A percentile compares a stretch with the other conserved stretches of the same genome.
Conservation (phyloP, 2,888 invertebrate genomes). For the Eulithis prunata region DNA sequence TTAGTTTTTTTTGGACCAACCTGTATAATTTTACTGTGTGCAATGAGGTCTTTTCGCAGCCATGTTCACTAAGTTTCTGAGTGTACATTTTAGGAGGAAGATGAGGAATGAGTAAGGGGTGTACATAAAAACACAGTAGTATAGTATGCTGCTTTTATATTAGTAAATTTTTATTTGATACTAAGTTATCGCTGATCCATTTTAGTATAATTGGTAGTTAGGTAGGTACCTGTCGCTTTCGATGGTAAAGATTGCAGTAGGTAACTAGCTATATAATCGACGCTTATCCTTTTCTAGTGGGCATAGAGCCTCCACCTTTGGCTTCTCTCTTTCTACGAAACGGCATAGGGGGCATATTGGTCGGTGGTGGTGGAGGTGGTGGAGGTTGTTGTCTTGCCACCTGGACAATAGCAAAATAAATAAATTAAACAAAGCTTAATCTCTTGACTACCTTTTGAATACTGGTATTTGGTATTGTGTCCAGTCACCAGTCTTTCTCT, state of each 20-base stretch:
- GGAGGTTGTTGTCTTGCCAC: slow-evolving; percentile 57
- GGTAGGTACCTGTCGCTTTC: background rate
- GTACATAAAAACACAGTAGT: too few relatives aligned
- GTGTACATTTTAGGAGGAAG: too few relatives aligned
- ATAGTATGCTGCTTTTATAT: too few relatives aligned
- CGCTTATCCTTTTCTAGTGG: slow-evolving; percentile 69
- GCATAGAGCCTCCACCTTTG: slow-evolving; percentile 75
- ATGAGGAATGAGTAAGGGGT: too few relatives aligned
- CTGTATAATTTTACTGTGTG: too few relatives aligned
- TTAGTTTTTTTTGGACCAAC: too few relatives aligned
- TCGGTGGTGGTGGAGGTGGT: slow-evolving; percentile 42
- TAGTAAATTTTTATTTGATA: too few relatives aligned
- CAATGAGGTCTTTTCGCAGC: too few relatives aligned
- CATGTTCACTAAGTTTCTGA: too few relatives aligned
- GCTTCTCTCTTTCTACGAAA: slow-evolving; percentile 62
- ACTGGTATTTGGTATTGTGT: too few relatives aligned
- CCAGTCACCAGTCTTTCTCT: too few relatives aligned
- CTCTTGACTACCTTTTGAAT: too few relatives aligned
- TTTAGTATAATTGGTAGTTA: background rate
- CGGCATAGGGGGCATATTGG: slow-evolving; percentile 31
- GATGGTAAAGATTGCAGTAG: background rate
- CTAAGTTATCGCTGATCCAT: background rate
- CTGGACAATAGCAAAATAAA: slow-evolving; percentile 46
- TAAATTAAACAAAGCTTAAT: background rate
- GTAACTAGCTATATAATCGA: background rate